phyloP scores from a whole-genome alignment of 1,140 invertebrate genomes.

The Cotesia chilonis region DNA sequence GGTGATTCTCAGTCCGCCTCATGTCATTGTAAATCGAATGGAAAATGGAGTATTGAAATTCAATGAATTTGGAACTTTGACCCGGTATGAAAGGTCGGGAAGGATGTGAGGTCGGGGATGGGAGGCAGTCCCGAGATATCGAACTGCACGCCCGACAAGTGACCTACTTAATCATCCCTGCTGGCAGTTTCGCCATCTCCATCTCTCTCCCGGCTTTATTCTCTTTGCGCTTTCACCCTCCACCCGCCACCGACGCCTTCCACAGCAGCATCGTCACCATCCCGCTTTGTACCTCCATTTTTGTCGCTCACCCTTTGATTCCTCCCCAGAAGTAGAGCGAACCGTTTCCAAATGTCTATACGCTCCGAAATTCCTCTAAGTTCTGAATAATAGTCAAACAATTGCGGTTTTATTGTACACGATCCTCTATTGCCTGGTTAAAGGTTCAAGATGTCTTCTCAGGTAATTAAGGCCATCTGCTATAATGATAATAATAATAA shows the following conservation, averaged over 20 bases:
- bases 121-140: slow-evolving; percentile 29
- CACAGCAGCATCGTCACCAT: too few relatives aligned
- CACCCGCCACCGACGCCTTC: slow-evolving; percentile 1
- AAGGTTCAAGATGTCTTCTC: too few relatives aligned
- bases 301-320: slow-evolving; percentile 32
- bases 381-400: too few relatives aligned
- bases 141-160: slow-evolving; percentile 30
- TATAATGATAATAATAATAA: too few relatives aligned
- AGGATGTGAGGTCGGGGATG: slow-evolving; percentile 11
- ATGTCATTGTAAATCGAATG: slow-evolving; percentile 24
- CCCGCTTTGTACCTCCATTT: neutral
- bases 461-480: too few relatives aligned
- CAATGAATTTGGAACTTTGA: slow-evolving; percentile 34
- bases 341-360: slow-evolving; percentile 6
- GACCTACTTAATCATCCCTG: slow-evolving; percentile 33
- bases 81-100: slow-evolving; percentile 28
- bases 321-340: slow-evolving; percentile 11
- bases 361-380: neutral
- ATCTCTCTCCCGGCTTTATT: slow-evolving; percentile 3
- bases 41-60: slow-evolving; percentile 31
- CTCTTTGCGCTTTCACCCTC: neutral
- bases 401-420: too few relatives aligned
- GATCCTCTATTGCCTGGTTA: too few relatives aligned
- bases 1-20: too few relatives aligned
- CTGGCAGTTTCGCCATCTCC: slow-evolving; percentile 1